These are phyloP conservation scores for Xylocopa sonorina DNA, from an alignment of 1,140 invertebrate genomes.

Conservation along the genomic window DNA sequence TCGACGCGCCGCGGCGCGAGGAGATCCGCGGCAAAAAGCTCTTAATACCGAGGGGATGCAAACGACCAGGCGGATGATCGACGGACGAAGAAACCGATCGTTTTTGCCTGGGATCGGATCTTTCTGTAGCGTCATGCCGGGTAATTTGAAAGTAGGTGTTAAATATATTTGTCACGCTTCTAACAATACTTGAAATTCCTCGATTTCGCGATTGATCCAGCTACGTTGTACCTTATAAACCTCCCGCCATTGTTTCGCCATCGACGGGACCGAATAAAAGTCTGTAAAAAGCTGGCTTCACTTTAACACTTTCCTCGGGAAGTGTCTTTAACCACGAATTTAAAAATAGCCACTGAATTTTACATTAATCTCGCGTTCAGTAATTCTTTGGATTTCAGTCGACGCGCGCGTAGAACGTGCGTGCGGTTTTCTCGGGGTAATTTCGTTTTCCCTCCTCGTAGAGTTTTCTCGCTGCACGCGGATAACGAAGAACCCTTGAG, in stretches of 20 bases:
- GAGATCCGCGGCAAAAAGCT: constrained; percentile 17
- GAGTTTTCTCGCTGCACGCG: not conserved
- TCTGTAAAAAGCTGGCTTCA: too few relatives aligned
- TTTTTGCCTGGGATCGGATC: constrained; percentile 23
- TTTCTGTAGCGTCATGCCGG: constrained; percentile 40
- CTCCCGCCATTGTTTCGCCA: not conserved
- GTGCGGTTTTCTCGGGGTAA: not conserved
- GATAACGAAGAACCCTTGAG: not conserved
- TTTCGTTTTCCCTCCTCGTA: not conserved
- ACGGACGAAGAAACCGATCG: constrained; percentile 20
- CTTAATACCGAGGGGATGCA: constrained; percentile 35
- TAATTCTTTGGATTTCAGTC: not conserved
- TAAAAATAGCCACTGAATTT: not conserved
- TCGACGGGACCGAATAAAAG: not conserved
- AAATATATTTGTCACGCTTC: constrained; percentile 42
- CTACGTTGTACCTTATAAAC: too few relatives aligned
- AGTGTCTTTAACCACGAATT: not conserved
- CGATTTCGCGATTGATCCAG: not conserved
- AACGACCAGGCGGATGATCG: constrained; percentile 38
- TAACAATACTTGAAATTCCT: constrained; percentile 19
- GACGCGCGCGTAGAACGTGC: not conserved
- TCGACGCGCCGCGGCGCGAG: constrained; percentile 28
- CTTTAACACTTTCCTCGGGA: too few relatives aligned
- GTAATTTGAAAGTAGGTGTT: constrained; percentile 51
- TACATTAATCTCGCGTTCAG: too few relatives aligned